Conservation (phyloP, 53 echinoderm and acorn worm species). For the Actinopyga echinites region DNA sequence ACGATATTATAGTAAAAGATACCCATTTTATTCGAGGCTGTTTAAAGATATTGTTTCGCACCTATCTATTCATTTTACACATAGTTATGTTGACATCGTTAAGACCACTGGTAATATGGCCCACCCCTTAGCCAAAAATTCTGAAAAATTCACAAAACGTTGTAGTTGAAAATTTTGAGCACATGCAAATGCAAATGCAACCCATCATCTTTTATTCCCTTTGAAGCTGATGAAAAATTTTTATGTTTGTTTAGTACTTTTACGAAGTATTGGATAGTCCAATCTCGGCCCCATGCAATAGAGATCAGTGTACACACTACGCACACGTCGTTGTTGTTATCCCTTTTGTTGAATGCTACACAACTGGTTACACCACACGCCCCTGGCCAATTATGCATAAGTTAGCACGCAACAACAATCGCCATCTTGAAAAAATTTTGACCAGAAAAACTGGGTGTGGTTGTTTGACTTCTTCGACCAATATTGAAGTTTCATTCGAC, state of each 20-base stretch:
- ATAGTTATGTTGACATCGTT: background rate
- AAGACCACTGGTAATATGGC: background rate
- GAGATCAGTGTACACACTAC: constrained; percentile 25
- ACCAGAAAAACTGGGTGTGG: constrained; percentile 48
- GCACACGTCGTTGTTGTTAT: constrained; percentile 57
- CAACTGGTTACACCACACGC: constrained; percentile 57
- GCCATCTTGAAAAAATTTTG: constrained; percentile 92
- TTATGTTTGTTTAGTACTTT: too few relatives aligned
- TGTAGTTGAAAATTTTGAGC: too few relatives aligned
- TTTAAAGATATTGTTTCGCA: background rate
- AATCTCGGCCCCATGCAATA: constrained; percentile 24
- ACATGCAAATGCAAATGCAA: too few relatives aligned
- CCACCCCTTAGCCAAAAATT: constrained; percentile 39
- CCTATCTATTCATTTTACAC: constrained; percentile 3
- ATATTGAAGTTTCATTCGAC: constrained; percentile 38
- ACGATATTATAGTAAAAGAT: too few relatives aligned
- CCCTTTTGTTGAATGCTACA: constrained; percentile 87
- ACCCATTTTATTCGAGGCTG: too few relatives aligned
- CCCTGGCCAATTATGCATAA: constrained; percentile 94
- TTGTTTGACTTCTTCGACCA: constrained; percentile 36
- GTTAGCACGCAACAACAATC: constrained; percentile 93
- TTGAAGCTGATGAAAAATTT: too few relatives aligned
- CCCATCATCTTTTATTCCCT: too few relatives aligned
- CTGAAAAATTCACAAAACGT: background rate
- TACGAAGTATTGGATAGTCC: background rate